Evolutionary conservation across 2,113 vertebrate genomes (phyloP).

Genomic region (Vulpes vulpes): DNA sequence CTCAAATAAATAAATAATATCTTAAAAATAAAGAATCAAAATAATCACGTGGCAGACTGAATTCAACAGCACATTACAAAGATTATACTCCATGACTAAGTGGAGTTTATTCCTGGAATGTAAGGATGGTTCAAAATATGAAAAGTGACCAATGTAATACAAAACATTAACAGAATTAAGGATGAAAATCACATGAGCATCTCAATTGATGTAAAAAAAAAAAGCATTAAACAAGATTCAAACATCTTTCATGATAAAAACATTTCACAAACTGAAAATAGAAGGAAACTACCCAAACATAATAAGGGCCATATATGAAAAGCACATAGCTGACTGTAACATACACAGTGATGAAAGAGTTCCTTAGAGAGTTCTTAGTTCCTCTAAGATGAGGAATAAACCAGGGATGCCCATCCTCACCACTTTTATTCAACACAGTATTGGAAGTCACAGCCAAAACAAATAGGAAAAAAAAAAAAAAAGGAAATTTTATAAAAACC

Average conservation of each 20-base stretch:
- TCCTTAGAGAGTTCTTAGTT: background rate
- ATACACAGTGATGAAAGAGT: background rate
- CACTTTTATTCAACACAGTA: background rate
- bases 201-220: background rate
- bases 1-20: too few relatives aligned
- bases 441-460: background rate
- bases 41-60: background rate
- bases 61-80: background rate
- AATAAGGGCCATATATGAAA: background rate
- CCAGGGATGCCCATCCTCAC: background rate
- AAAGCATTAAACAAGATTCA: background rate
- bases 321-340: background rate
- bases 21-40: background rate
- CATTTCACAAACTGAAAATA: background rate
- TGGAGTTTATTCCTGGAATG: background rate
- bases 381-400: background rate
- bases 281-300: background rate
- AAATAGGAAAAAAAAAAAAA: conserved; percentile 26
- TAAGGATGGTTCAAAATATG: background rate
- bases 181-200: background rate
- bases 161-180: background rate
- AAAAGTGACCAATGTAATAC: background rate
- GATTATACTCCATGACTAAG: background rate
- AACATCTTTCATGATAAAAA: conserved; percentile 5
- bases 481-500: background rate